A percentile compares a stretch with the other conserved stretches of the same genome.
Evolutionary conservation across 2,113 vertebrate species (phyloP).

Genomic region (Procavia capensis): DNA sequence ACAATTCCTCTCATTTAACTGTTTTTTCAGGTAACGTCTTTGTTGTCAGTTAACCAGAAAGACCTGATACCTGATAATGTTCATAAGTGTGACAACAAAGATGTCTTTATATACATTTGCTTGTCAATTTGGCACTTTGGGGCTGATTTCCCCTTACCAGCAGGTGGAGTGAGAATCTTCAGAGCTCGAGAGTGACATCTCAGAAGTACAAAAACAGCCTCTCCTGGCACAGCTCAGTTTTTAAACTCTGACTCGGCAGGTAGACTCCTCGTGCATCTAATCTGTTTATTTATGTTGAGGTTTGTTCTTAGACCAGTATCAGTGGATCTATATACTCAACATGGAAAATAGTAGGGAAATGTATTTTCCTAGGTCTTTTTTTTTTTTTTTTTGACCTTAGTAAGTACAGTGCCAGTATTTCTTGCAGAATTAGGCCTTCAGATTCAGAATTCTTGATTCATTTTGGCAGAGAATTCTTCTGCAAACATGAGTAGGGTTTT

Average conservation of each 20-base stretch:
- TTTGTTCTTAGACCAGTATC: constrained; percentile 53
- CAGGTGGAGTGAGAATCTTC: constrained; percentile 78
- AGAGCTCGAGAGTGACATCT: constrained; percentile 76
- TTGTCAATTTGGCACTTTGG: constrained; percentile 74
- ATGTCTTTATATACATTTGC: constrained; percentile 67
- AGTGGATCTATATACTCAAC: constrained; percentile 45
- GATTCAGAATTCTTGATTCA: constrained; percentile 41
- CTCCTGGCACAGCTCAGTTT: constrained; percentile 79
- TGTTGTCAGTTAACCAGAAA: constrained; percentile 59
- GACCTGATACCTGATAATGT: constrained; percentile 48
- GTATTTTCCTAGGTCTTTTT: neutral
- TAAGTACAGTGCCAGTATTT: constrained; percentile 46
- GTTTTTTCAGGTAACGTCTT: constrained; percentile 4
- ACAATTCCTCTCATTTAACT: constrained; percentile 68
- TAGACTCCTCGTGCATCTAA: constrained; percentile 73
- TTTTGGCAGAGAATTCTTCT: constrained; percentile 61
- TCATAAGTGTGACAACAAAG: constrained; percentile 60
- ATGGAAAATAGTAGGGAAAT: constrained; percentile 32
- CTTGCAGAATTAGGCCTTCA: constrained; percentile 22
- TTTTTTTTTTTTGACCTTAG: neutral
- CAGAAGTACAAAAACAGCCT: constrained; percentile 81
- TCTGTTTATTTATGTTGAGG: constrained; percentile 73
- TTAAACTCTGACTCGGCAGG: constrained; percentile 79
- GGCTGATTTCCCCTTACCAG: constrained; percentile 78
- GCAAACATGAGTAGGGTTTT: constrained; percentile 63